Evolutionary conservation across 2,113 vertebrate genomes (phyloP), one percentile per base, ranked within the genome.

Genomic region (Cololabis saira): DNA sequence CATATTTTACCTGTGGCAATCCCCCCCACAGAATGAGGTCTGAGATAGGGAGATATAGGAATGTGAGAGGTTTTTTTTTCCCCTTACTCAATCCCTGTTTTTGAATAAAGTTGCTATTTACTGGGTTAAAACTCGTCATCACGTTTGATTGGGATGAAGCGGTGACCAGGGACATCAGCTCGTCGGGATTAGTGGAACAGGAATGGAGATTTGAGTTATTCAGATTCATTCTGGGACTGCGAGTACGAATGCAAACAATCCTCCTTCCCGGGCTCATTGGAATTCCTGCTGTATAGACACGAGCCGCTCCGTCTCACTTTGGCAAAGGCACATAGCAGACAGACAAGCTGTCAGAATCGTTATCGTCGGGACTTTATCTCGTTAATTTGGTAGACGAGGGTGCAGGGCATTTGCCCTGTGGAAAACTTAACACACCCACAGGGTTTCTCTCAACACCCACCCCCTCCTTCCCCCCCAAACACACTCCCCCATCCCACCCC

Each of bases 371-470:
- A 84, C 83, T 85, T 82, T 79, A 81, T 89, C 88, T 88, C 41
- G 71, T 87, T 91, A 87, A 90, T 92, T 89, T 83, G 75, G 74
- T 80, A 67, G 88, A 86, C 80, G 81, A 85, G 82, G 77, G 81
- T 24, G 24, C 3, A 71, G 70, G 70, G 65, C 87, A 79, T 88
- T 90, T 88, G 85, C 90, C 91, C 88, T 71, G 76, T 87, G 84
- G 90, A 89, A 87, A 90, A 86, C 76, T 74, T 82, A 86, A 78
- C 76, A 79, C 71, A 73, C 81, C 83, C 54, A 11, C 78, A 71
- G 71, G 68, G 72, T 64, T 81, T 65, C 58, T 76, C 67, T 53
- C 61, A 30, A 7, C 44, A 8, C 37, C 8, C 12, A 27, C 33
- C n/a, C 21, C 14, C 7, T 49, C 22, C 42, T 37, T 12, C 2